Evolutionary conservation across 2,797 vertebrate genomes (phyloP).

Genomic region (Leontocebus nigricollis): DNA sequence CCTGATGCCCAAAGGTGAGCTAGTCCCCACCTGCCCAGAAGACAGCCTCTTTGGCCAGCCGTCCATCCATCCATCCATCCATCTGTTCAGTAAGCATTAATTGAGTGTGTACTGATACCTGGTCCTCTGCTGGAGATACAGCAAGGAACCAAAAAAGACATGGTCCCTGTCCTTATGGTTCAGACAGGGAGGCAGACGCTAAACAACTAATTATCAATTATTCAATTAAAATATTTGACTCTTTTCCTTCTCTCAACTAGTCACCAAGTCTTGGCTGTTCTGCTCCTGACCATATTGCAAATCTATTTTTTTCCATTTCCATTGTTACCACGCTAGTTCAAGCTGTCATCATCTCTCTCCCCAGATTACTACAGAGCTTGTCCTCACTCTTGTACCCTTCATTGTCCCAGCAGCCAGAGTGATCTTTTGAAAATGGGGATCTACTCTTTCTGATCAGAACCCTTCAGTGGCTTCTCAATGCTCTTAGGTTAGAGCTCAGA

Average conservation of each 20-base stretch:
- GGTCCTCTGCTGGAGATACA: conserved; percentile 15
- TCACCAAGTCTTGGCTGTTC: conserved; percentile 21
- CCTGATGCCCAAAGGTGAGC: conserved; percentile 97
- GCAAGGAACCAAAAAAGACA: conserved; percentile 7
- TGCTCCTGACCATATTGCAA: conserved; percentile 38
- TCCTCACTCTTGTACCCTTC: background rate
- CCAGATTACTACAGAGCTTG: background rate
- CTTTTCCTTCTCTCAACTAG: conserved; percentile 9
- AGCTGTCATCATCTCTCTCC: conserved; percentile 48
- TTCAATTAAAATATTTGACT: conserved; percentile 42
- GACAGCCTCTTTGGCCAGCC: background rate
- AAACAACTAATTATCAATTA: conserved; percentile 32
- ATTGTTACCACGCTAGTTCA: background rate
- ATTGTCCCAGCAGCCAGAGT: background rate
- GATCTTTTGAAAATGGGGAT: conserved; percentile 38
- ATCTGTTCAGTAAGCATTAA: background rate
- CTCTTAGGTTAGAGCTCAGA: conserved; percentile 14
- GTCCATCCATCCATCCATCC: background rate
- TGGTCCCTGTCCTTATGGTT: background rate
- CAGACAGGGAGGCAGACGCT: conserved; percentile 32
- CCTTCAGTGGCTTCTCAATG: background rate
- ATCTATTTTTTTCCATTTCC: conserved; percentile 48
- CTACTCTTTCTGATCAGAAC: background rate
- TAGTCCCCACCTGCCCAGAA: background rate
- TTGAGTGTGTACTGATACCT: background rate